A percentile compares a stretch with the other conserved stretches of the same genome.
Evolutionary conservation across 92 coral and sea anemone genomes (phyloP).

Genomic region (Heliopora coerulea): DNA sequence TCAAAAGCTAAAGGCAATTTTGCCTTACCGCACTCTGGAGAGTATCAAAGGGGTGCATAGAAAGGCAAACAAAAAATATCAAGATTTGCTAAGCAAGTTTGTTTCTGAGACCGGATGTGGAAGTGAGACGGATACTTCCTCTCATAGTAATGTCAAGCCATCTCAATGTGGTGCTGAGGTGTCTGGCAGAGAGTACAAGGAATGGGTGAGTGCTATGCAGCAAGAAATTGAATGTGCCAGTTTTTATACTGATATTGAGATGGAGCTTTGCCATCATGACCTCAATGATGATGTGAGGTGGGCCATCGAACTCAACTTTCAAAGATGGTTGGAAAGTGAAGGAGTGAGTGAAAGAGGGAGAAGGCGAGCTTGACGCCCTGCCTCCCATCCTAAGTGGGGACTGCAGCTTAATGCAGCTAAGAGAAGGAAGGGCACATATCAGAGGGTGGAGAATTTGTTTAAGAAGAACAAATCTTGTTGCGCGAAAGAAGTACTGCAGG

Average conservation of each 20-base stretch:
- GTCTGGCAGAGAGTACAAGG: neutral
- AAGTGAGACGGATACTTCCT: neutral
- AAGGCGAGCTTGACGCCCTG: neutral
- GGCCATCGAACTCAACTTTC: neutral
- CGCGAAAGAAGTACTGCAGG: neutral
- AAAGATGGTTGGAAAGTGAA: neutral
- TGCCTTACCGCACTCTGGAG: slow-evolving; percentile 10
- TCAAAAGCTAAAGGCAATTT: neutral
- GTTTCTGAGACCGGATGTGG: neutral
- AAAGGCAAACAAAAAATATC: neutral
- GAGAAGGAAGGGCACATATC: neutral
- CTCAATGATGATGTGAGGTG: neutral
- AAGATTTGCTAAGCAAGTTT: neutral
- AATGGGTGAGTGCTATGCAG: neutral
- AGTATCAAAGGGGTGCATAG: slow-evolving; percentile 5
- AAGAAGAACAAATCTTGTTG: neutral
- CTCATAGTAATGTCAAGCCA: neutral
- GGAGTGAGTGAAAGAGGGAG: too few species aligned
- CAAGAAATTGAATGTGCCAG: neutral
- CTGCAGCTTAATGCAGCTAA: neutral
- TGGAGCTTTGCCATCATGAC: neutral
- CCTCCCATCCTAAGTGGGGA: neutral
- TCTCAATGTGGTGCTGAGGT: neutral
- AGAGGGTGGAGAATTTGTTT: neutral
- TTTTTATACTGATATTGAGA: neutral